Percentiles rank a stretch among this genome's conserved stretches.
Conservation (phyloP, 2,888 invertebrate species). For the Ctena decussata region DNA sequence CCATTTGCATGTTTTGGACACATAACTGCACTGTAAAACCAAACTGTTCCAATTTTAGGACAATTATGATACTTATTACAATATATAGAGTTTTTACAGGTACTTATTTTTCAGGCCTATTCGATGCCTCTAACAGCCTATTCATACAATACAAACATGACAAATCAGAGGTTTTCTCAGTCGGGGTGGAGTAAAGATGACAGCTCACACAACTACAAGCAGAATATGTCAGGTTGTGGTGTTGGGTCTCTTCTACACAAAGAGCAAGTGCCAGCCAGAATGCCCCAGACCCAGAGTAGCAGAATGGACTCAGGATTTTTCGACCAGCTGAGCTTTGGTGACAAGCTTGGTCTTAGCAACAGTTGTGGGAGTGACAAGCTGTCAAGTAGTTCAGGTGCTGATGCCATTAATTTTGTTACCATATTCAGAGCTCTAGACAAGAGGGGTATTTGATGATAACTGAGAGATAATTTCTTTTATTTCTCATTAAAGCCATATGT, state of each 20-base stretch:
- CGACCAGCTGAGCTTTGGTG: constrained; percentile 67
- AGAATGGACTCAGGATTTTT: constrained; percentile 69
- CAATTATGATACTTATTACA: too few species aligned
- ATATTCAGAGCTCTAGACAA: too few species aligned
- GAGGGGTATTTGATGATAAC: too few species aligned
- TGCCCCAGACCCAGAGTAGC: neutral
- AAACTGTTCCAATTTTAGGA: too few species aligned
- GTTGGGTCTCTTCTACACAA: neutral
- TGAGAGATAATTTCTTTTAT: too few species aligned
- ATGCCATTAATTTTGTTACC: too few species aligned
- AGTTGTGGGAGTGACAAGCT: constrained; percentile 78
- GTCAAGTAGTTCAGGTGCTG: constrained; percentile 44
- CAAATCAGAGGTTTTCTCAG: constrained; percentile 38
- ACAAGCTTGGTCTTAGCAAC: constrained; percentile 63
- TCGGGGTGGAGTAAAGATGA: constrained; percentile 40
- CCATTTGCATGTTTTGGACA: too few species aligned
- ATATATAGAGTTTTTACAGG: too few species aligned
- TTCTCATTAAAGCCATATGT: too few species aligned
- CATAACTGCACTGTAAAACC: too few species aligned
- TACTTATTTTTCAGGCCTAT: constrained; percentile 6
- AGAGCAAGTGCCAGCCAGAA: constrained; percentile 8
- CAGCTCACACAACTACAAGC: constrained; percentile 25
- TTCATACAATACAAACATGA: constrained; percentile 28
- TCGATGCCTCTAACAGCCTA: neutral
- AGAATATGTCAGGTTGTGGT: constrained; percentile 22